Conservation (phyloP, 2,888 invertebrate genomes). For the Scaptomyza reducta region DNA sequence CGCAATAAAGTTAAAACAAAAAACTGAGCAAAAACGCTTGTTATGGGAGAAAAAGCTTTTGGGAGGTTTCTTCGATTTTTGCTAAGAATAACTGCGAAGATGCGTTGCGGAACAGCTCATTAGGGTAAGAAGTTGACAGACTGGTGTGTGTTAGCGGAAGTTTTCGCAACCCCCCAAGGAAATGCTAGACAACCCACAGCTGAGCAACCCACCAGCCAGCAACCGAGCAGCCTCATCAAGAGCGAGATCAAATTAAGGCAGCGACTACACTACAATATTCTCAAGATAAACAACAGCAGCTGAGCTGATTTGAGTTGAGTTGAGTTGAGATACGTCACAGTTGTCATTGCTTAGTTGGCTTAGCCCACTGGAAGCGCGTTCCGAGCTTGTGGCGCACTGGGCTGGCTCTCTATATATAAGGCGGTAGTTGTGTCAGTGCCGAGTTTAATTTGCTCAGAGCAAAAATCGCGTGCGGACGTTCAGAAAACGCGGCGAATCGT, state of each 20-base stretch:
- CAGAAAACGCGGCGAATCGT: slow-evolving; percentile 60
- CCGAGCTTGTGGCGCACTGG: slow-evolving; percentile 12
- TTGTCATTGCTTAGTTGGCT: slow-evolving; percentile 57
- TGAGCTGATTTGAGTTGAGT: slow-evolving; percentile 1
- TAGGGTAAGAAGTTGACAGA: background rate
- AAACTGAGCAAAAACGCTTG: slow-evolving; percentile 19
- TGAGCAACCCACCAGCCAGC: slow-evolving; percentile 22
- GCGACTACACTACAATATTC: slow-evolving; percentile 7
- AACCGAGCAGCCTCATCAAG: slow-evolving; percentile 13
- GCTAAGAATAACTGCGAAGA: slow-evolving; percentile 1
- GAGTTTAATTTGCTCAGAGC: slow-evolving; percentile 82
- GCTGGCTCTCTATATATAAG: slow-evolving; percentile 77
- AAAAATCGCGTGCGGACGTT: slow-evolving; percentile 80
- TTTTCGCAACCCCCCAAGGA: slow-evolving; percentile 33
- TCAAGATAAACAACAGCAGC: slow-evolving; percentile 47
- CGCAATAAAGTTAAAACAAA: slow-evolving; percentile 62
- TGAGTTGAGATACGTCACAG: slow-evolving; percentile 54
- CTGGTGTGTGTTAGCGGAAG: slow-evolving; percentile 33
- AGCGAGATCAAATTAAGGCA: slow-evolving; percentile 20
- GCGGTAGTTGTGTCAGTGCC: slow-evolving; percentile 64
- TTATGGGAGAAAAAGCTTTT: slow-evolving; percentile 64
- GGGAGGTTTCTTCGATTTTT: background rate
- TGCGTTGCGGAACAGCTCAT: slow-evolving; percentile 12
- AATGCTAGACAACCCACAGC: slow-evolving; percentile 45
- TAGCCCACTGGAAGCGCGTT: slow-evolving; percentile 50